These are phyloP conservation scores for Callyntrura sp. DNA, from an alignment of 2,888 invertebrate genomes.

Conservation along the genomic window DNA sequence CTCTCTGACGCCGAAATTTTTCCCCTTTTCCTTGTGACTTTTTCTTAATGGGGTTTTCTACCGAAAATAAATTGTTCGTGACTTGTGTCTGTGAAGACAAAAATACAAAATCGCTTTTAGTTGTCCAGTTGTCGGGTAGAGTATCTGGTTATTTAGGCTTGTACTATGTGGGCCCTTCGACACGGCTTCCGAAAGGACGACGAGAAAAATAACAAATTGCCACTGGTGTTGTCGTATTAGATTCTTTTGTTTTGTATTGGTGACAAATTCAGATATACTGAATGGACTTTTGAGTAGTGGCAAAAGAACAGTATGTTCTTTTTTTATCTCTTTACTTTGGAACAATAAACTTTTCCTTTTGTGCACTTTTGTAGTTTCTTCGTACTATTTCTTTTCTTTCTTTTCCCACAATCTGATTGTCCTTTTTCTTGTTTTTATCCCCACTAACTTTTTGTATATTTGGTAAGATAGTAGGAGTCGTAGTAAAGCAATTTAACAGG, in stretches of 20 bases:
- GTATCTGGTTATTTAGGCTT: neutral
- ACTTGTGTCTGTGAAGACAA: constrained; percentile 73
- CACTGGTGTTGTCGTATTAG: constrained; percentile 42
- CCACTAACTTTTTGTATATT: neutral
- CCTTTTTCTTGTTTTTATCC: neutral
- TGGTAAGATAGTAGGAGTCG: constrained; percentile 18
- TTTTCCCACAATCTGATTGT: constrained; percentile 20
- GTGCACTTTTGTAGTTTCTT: constrained; percentile 33
- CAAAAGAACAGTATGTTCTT: neutral
- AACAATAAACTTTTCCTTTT: constrained; percentile 52
- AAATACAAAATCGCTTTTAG: constrained; percentile 38
- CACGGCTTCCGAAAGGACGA: constrained; percentile 43
- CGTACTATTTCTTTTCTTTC: constrained; percentile 5
- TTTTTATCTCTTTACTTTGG: constrained; percentile 47
- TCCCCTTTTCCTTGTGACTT: constrained; percentile 39
- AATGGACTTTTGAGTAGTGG: neutral
- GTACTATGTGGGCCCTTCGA: constrained; percentile 45
- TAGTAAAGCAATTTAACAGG: constrained; percentile 61
- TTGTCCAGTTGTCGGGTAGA: constrained; percentile 24
- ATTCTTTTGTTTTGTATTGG: constrained; percentile 46
- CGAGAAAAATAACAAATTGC: constrained; percentile 33
- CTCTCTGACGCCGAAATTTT: constrained; percentile 52
- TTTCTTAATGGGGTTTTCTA: constrained; percentile 52
- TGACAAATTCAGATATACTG: constrained; percentile 30
- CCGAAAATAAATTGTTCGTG: constrained; percentile 71